phyloP scores from a whole-genome alignment of 2,113 vertebrate genomes.

The Macaca nemestrina region DNA sequence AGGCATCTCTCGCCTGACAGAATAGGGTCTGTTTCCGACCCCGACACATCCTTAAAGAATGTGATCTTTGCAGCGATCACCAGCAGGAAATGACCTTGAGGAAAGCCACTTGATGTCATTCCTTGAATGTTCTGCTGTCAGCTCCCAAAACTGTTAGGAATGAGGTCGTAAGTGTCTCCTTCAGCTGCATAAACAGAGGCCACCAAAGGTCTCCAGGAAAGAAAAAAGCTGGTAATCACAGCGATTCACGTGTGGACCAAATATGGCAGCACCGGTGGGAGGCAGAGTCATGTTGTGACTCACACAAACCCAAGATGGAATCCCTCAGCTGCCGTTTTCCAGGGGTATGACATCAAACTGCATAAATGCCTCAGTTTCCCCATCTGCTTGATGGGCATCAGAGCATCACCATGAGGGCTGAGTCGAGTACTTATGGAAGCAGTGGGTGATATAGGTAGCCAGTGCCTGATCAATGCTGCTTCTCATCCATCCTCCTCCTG shows the following conservation, averaged over 20 bases:
- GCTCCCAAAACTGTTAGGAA: slow-evolving; percentile 44
- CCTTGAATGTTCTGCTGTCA: slow-evolving; percentile 55
- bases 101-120: slow-evolving; percentile 57
- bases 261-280: background rate
- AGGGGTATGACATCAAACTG: background rate
- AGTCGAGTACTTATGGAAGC: rapidly evolving
- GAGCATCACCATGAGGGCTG: background rate
- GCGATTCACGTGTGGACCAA: slow-evolving; percentile 38
- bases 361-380: background rate
- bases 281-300: background rate
- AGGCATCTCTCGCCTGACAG: background rate
- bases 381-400: background rate
- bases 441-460: rapidly evolving
- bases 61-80: slow-evolving; percentile 57
- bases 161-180: slow-evolving; percentile 21
- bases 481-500: background rate
- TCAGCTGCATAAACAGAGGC: slow-evolving; percentile 59
- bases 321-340: background rate
- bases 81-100: slow-evolving; percentile 69
- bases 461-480: background rate
- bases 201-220: slow-evolving; percentile 17
- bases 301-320: background rate
- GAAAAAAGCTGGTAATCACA: background rate
- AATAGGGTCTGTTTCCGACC: slow-evolving; percentile 1
- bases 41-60: background rate